Base-by-base conservation (phyloP, 2,113 vertebrate species). In the Pleuronectes platessa region DNA sequence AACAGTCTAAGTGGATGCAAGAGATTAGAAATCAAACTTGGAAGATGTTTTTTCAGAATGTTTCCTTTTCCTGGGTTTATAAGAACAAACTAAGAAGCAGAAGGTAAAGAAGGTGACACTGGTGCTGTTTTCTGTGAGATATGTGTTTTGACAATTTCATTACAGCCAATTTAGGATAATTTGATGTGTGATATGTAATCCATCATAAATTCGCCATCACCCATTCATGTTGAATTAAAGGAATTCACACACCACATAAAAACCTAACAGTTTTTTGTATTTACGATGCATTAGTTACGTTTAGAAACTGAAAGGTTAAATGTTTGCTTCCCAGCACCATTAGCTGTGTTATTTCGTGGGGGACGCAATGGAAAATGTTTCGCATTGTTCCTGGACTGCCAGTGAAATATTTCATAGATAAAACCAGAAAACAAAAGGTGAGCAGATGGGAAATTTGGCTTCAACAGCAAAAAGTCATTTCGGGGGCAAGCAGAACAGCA, bases 361-460 rank as follows among this genome's bases (percentile, higher is more conserved):
- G 31, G 31, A 31, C 21, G 7, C 18, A 61, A 42, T 13, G 23
- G 23, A 51, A 77, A 75, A 55, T 54, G 8, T 51, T 40, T 73
- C 45, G 12, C 71, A 24, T 64, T 55, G 47, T 58, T n/a, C 27
- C 58, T 3, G 0, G 45, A 51, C n/a, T 61, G 45, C 21, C 37
- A 31, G 18, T 65, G 37, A 72, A 76, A 51, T 53, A 63, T 61
- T 47, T 31, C 27, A 15, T 8, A 24, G 27, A 51, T 47, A 67
- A 68, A 54, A 60, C 17, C 24, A 12, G 11, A 42, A 42, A 42
- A 42, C 40, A 42, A 42, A 42, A 42, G 40, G 40, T 7, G 54
- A 61, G 55, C 35, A 37, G n/a, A 55, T 49, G 5, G 21, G 40
- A 42, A 42, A 42, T 24, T 35, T 37, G 12, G 1, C 21, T 61